Percentiles rank a stretch among this genome's conserved stretches.
These are phyloP conservation scores for Polymixis flavicincta DNA, from an alignment of 2,888 invertebrate genomes.

Conservation along the genomic window DNA sequence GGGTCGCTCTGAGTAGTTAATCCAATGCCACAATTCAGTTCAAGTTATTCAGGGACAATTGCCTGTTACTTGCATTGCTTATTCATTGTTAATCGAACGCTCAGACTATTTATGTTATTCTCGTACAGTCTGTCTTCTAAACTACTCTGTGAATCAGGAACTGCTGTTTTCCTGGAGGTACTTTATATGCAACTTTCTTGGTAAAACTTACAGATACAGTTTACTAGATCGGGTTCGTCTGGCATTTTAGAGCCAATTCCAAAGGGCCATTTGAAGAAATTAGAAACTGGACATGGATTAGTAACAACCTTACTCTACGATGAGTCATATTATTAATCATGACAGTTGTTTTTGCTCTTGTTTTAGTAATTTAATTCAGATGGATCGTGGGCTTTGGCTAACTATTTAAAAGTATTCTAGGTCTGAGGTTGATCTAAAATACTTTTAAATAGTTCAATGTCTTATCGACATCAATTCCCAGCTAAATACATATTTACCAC, in stretches of 20 bases:
- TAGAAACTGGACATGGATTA: not conserved
- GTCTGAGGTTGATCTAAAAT: not conserved
- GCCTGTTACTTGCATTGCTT: conserved; percentile 82
- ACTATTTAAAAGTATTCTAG: no score
- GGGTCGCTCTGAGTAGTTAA: conserved; percentile 87
- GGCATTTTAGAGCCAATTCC: not conserved
- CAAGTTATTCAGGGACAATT: conserved; percentile 85
- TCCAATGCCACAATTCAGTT: conserved; percentile 88
- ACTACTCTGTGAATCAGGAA: conserved; percentile 25
- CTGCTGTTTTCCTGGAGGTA: conserved; percentile 13
- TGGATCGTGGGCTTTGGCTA: not conserved
- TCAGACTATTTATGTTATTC: conserved; percentile 64
- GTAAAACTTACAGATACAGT: conserved; percentile 23
- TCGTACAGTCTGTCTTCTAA: conserved; percentile 21
- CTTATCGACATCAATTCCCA: not conserved
- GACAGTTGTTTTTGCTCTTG: not conserved
- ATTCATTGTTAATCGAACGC: conserved; percentile 78
- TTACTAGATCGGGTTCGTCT: conserved; percentile 8
- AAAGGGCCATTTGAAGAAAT: not conserved
- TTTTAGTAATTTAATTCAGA: not conserved
- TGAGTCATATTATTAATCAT: not conserved
- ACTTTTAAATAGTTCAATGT: not conserved
- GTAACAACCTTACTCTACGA: not conserved
- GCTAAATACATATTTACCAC: conserved; percentile 15
- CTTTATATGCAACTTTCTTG: conserved; percentile 24